These are phyloP conservation scores for Drosophila hamatofila DNA, from an alignment of 2,888 invertebrate genomes.

Conservation along the genomic window DNA sequence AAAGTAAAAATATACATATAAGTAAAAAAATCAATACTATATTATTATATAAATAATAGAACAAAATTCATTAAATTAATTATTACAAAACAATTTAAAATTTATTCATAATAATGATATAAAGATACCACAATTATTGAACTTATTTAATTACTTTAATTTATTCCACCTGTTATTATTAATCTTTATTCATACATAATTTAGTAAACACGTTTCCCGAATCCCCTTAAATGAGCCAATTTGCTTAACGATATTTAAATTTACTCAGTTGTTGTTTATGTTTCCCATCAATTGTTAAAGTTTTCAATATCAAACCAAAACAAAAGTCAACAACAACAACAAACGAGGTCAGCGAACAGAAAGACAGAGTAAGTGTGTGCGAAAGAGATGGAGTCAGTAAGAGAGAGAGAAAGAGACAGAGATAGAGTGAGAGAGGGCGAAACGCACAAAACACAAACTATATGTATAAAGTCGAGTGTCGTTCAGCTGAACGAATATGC, in stretches of 20 bases:
- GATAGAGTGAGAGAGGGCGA: conserved; percentile 3
- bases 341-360: conserved; percentile 35
- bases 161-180: background rate
- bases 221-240: background rate
- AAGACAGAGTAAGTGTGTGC: background rate
- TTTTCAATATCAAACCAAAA: conserved; percentile 49
- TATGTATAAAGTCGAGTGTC: conserved; percentile 37
- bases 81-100: background rate
- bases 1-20: no score
- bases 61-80: background rate
- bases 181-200: background rate
- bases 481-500: conserved; percentile 53
- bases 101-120: background rate
- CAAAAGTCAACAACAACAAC: conserved; percentile 34
- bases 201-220: background rate
- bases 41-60: background rate
- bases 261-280: conserved; percentile 22
- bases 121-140: background rate
- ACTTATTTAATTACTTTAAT: background rate
- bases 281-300: conserved; percentile 54
- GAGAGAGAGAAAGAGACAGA: background rate
- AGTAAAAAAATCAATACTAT: no score
- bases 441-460: conserved; percentile 29
- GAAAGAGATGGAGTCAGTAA: background rate
- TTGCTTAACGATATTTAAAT: conserved; percentile 2